Evolutionary conservation across 2,797 vertebrate species (phyloP).

Genomic region (Thaleichthys pacificus): DNA sequence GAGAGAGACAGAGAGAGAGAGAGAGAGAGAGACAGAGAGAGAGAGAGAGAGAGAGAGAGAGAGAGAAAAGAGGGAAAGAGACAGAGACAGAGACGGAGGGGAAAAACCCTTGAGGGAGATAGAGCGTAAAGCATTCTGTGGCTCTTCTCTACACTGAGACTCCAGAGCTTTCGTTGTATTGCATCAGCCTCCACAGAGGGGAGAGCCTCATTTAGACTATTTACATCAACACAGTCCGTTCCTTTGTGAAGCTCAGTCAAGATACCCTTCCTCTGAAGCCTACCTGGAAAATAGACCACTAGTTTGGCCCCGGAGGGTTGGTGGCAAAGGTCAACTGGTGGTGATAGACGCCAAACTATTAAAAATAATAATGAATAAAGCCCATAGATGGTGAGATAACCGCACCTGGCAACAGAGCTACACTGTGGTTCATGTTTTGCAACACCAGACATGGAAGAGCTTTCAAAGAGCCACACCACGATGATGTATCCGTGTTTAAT

Average conservation of each 20-base stretch:
- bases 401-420: too few relatives aligned
- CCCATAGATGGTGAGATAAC: too few relatives aligned
- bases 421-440: too few relatives aligned
- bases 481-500: neutral
- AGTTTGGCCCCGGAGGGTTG: too few relatives aligned
- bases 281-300: too few relatives aligned
- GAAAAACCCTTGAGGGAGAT: neutral
- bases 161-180: conserved; percentile 71
- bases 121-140: neutral
- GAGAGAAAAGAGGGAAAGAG: conserved; percentile 7
- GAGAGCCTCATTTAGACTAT: neutral
- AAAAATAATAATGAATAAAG: too few relatives aligned
- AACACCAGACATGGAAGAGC: too few relatives aligned
- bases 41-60: neutral
- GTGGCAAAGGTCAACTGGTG: too few relatives aligned
- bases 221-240: neutral
- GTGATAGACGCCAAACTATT: too few relatives aligned
- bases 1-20: conserved; percentile 14
- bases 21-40: neutral
- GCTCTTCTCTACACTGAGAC: neutral
- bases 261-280: too few relatives aligned
- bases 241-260: neutral
- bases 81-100: conserved; percentile 17
- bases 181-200: conserved; percentile 68
- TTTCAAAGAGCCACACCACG: too few relatives aligned